Base-by-base conservation (phyloP, 2,888 invertebrate genomes). In the Drosophila trichaetosa region DNA sequence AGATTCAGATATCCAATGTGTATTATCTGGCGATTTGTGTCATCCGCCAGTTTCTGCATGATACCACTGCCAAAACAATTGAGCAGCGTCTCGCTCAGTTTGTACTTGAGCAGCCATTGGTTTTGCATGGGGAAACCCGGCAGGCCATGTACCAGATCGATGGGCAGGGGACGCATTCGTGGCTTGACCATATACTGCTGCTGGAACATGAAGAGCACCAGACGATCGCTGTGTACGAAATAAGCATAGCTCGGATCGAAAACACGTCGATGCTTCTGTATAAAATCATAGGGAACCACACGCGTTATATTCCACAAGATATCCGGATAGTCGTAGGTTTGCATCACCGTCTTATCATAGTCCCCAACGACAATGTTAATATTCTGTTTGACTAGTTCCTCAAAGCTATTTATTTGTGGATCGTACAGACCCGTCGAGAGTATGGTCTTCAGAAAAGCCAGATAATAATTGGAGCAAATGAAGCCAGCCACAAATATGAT, bases 361-460 rank as follows among this genome's bases (percentile, higher is more conserved):
- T 69, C 59, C 3, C 82, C 76, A 29, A 89, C 18, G 0, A 87
- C 24, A 3, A 84, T 48, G 36, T 57, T 68, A 0, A 84, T 70
- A 24, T 89, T 87, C 4, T 40, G 34, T 0, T 54, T 36, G 1
- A 74, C 76, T 48, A 89, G 40, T 31, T 79, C 61, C n/a, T 84
- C 87, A 16, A 84, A 82, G 34, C 66, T 81, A 7, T 70, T 31
- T 11, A 84, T 84, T 21, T 66, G 70, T 4, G 69, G 62, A n/a
- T 73, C 88, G 36, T 87, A 87, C 0, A 79, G 66, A n/a, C 87
- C 89, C 10, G 89, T 84, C 3, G 73, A 69, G 2, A 84, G 53
- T 10, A 84, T 79, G 34, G 71, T 79, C 4, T 73, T 73, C 0
- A 89, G 73, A 0, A 63, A 36, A 0, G 88, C 87, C 69, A 82